These are phyloP conservation scores for Hippocampus comes DNA, from an alignment of 2,113 vertebrate genomes.

Conservation along the genomic window DNA sequence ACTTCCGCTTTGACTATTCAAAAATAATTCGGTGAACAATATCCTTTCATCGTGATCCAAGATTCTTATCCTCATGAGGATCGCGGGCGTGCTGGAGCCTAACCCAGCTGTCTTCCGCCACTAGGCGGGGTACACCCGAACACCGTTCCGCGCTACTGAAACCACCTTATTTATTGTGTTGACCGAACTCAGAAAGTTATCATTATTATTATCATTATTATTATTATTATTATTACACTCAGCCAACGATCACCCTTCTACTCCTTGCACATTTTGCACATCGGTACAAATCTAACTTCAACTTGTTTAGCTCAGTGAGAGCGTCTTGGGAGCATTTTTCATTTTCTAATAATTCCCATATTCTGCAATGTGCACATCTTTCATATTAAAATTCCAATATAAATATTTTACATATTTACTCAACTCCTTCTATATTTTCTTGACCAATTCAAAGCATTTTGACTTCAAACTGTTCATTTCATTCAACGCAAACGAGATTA, in stretches of 20 bases:
- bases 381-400: not conserved
- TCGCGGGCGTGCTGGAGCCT: too few relatives aligned
- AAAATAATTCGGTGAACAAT: conserved; percentile 2
- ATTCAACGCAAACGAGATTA: not conserved
- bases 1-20: conserved; percentile 30
- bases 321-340: not conserved
- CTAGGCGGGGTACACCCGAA: too few relatives aligned
- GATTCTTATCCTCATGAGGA: too few relatives aligned
- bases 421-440: not conserved
- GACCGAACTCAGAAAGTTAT: too few relatives aligned
- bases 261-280: not conserved
- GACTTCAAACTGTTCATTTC: too few relatives aligned
- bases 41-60: too few relatives aligned
- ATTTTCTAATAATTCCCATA: not conserved
- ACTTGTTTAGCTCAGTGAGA: not conserved
- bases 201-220: too few relatives aligned
- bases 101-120: too few relatives aligned
- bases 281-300: not conserved
- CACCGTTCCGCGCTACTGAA: too few relatives aligned
- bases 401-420: not conserved
- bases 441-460: not conserved
- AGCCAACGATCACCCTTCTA: not conserved
- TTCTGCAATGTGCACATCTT: not conserved
- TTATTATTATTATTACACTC: too few relatives aligned
- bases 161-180: too few relatives aligned